Evolutionary conservation across 1,140 invertebrate genomes (phyloP).

Genomic region (Heliothis virescens): DNA sequence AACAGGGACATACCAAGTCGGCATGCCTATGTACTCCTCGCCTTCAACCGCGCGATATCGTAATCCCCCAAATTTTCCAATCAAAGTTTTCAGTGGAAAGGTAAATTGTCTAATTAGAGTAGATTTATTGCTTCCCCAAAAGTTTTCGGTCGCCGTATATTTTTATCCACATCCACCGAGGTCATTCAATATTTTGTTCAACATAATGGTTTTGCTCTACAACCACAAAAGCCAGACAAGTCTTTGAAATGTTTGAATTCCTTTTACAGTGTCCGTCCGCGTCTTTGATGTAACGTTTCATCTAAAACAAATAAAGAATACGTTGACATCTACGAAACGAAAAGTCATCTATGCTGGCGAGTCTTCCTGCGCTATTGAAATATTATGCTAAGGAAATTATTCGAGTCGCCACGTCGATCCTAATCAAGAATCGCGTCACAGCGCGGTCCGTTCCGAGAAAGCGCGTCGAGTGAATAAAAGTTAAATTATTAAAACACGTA

Average conservation of each 20-base stretch:
- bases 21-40: constrained; percentile 12
- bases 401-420: constrained; percentile 62
- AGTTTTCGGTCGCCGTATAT: constrained; percentile 68
- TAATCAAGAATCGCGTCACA: constrained; percentile 79
- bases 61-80: constrained; percentile 61
- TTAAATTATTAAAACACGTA: constrained; percentile 76
- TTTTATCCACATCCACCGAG: constrained; percentile 70
- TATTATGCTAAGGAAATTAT: constrained; percentile 62
- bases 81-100: constrained; percentile 76
- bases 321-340: constrained; percentile 54
- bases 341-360: constrained; percentile 54
- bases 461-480: constrained; percentile 75
- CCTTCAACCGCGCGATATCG: constrained; percentile 53
- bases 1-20: constrained; percentile 21
- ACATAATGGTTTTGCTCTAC: constrained; percentile 55
- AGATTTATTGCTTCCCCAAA: constrained; percentile 81
- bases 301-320: constrained; percentile 66
- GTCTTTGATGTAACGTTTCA: constrained; percentile 69
- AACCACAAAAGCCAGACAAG: constrained; percentile 60
- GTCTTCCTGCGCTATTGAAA: constrained; percentile 67
- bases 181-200: constrained; percentile 73
- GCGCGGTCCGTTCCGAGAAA: constrained; percentile 69
- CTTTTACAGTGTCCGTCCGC: constrained; percentile 61
- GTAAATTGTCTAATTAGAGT: constrained; percentile 82
- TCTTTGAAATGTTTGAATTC: constrained; percentile 74